Conservation (phyloP, 64 coral and sea anemone genomes). For the Dendrophyllia cribrosa region DNA sequence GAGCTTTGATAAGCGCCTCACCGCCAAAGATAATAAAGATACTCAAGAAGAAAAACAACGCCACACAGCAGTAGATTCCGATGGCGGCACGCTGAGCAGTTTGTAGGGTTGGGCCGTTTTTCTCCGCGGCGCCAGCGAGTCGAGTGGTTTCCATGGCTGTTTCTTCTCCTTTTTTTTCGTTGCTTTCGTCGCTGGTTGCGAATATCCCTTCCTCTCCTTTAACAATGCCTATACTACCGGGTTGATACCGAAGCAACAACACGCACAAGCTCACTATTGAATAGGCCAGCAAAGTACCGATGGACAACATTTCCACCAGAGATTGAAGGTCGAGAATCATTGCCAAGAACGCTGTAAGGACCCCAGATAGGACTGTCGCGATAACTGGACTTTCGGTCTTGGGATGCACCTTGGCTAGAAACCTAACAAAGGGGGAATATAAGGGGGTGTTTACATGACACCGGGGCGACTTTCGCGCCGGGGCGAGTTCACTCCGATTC, state of each 20-base stretch:
- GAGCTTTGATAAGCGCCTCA: slow-evolving; percentile 38
- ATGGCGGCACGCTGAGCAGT: slow-evolving; percentile 44
- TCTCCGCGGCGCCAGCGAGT: slow-evolving; percentile 22
- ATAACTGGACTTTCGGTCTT: slow-evolving; percentile 89
- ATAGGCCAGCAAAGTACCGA: slow-evolving; percentile 93
- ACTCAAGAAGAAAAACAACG: slow-evolving; percentile 68
- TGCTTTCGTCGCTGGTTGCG: neutral
- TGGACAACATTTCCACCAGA: slow-evolving; percentile 94
- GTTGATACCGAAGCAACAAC: slow-evolving; percentile 87
- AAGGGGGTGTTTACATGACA: too few species aligned
- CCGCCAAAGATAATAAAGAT: slow-evolving; percentile 77
- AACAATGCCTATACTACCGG: slow-evolving; percentile 79
- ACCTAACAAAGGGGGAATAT: neutral
- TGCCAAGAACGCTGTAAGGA: slow-evolving; percentile 81
- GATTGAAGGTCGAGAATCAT: slow-evolving; percentile 80
- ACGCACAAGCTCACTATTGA: slow-evolving; percentile 92
- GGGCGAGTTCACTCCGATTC: too few species aligned
- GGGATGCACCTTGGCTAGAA: slow-evolving; percentile 75
- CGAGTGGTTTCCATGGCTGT: neutral
- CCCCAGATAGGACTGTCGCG: slow-evolving; percentile 72
- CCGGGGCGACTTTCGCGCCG: too few species aligned
- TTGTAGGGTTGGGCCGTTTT: slow-evolving; percentile 43
- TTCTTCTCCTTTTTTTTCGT: neutral
- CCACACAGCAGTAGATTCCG: slow-evolving; percentile 38
- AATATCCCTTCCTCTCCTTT: slow-evolving; percentile 28